These are phyloP conservation scores for Drosophila baimaii DNA, from an alignment of 1,140 invertebrate species.

Conservation along the genomic window DNA sequence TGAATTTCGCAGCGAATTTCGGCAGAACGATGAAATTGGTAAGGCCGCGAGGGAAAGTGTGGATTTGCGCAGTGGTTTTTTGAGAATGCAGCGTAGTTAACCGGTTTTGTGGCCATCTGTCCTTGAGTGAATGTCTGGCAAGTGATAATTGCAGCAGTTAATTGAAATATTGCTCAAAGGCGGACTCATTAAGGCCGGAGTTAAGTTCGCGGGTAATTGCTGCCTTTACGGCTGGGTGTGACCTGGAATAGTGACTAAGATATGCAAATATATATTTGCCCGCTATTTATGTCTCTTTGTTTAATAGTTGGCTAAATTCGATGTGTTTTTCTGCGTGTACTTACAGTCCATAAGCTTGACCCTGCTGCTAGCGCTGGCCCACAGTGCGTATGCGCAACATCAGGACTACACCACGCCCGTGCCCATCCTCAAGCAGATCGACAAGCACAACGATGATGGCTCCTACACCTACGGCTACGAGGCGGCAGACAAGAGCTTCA, in stretches of 20 bases:
- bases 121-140: slow-evolving; percentile 36
- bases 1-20: slow-evolving; percentile 10
- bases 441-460: slow-evolving; percentile 94
- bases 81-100: slow-evolving; percentile 41
- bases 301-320: background rate
- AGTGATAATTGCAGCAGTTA: slow-evolving; percentile 24
- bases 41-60: slow-evolving; percentile 51
- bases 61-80: slow-evolving; percentile 30
- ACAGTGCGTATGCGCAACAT: slow-evolving; percentile 71
- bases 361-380: slow-evolving; percentile 43
- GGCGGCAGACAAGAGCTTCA: slow-evolving; percentile 95
- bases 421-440: slow-evolving; percentile 93
- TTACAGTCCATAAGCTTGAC: slow-evolving; percentile 15
- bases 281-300: slow-evolving; percentile 3
- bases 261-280: background rate
- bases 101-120: slow-evolving; percentile 46
- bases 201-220: slow-evolving; percentile 18
- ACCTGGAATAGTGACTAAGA: background rate
- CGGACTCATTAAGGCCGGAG: slow-evolving; percentile 18
- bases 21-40: slow-evolving; percentile 61
- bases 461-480: slow-evolving; percentile 95
- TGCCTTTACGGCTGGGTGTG: slow-evolving; percentile 15
- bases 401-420: slow-evolving; percentile 87
- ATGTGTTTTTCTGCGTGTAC: background rate
- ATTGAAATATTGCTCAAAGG: slow-evolving; percentile 28